Percentiles rank a stretch among this genome's conserved stretches.
Conservation (phyloP, 2,797 vertebrate species). For the Hypotaenidia okinawae region DNA sequence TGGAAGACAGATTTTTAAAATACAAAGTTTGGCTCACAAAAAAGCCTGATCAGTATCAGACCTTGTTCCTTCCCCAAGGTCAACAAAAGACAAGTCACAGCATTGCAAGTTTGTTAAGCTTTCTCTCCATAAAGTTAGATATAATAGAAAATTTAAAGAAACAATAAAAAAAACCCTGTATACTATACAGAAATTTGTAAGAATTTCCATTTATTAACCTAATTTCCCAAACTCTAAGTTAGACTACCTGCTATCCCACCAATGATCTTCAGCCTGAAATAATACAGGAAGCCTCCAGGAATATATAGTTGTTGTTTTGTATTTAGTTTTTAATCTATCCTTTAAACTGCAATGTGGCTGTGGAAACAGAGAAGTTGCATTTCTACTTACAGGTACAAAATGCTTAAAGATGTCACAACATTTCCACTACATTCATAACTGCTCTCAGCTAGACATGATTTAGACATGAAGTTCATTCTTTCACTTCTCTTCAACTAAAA, state of each 20-base stretch:
- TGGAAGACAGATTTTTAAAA: not conserved
- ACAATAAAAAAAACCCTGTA: accelerated
- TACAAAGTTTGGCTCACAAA: not conserved
- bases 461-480: not conserved
- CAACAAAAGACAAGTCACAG: not conserved
- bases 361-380: not conserved
- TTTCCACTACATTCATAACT: not conserved
- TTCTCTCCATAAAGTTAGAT: not conserved
- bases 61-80: not conserved
- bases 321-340: not conserved
- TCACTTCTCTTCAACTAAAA: not conserved
- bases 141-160: not conserved
- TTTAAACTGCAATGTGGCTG: not conserved
- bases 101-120: not conserved
- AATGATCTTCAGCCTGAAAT: not conserved
- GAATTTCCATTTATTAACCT: not conserved
- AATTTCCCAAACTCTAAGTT: not conserved
- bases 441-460: not conserved
- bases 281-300: not conserved
- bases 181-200: not conserved
- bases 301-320: not conserved
- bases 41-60: not conserved
- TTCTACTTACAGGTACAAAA: not conserved
- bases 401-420: not conserved
- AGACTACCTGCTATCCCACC: not conserved